Evolutionary conservation across 2,888 invertebrate species (phyloP), one percentile per base, ranked within the genome.

Genomic region (Clivina fossor): DNA sequence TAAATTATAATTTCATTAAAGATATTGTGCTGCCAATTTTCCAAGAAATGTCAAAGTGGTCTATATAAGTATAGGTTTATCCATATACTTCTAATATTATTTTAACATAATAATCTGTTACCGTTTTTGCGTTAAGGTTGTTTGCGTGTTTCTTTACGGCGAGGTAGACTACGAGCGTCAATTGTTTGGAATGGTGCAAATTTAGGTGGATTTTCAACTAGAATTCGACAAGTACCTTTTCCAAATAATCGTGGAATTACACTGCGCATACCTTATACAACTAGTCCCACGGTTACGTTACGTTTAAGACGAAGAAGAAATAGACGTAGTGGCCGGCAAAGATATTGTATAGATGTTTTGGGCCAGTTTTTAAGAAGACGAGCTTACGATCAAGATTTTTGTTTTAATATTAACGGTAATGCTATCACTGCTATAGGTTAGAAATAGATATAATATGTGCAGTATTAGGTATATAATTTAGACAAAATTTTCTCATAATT

Each of bases 401-500:
- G 53, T 37, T 53, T 53, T 37, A 44, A 53, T 28, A 41, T 53
- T n/a, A 53, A 53, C 28, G 28, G 53, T n/a, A 44, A 53, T 44
- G 13, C 26, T 5, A 35, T 49, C 3, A 26, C 32, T 4, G 32
- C n/a, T 32, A 13, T 16, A 19, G 30, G 4, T n/a, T n/a, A n/a
- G n/a, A n/a, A n/a, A n/a, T n/a, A n/a, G n/a, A n/a, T n/a, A n/a
- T n/a, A n/a, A n/a, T n/a, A n/a, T n/a, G n/a, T n/a, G n/a, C n/a
- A n/a, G n/a, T n/a, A n/a, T n/a, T n/a, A n/a, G n/a, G n/a, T n/a
- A n/a, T n/a, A n/a, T n/a, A 26, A 26, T 9, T 26, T 5, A 26
- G 26, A 26, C 26, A 26, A 26, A 26, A 26, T 26, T 26, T 8
- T 26, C 9, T 9, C 26, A 26, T 26, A 26, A 7, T 9, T 9